phyloP scores from a whole-genome alignment of 2,888 invertebrate species.

The Scaeva pyrastri region DNA sequence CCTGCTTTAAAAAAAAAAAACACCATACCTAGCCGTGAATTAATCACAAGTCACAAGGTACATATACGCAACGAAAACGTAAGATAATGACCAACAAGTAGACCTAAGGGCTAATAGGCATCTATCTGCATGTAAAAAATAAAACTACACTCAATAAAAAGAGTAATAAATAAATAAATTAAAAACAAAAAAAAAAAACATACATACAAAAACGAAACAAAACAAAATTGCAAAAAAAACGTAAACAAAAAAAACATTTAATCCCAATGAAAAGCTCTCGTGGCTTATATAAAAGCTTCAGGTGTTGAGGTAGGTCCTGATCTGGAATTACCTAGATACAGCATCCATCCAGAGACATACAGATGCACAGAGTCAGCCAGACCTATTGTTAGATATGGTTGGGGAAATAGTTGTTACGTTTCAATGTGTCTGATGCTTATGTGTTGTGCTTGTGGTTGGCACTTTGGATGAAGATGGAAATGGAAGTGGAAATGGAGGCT shows the following conservation, averaged over 20 bases:
- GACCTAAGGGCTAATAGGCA: constrained; percentile 57
- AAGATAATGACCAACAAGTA: constrained; percentile 70
- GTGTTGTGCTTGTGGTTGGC: constrained; percentile 35
- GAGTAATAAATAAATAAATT: constrained; percentile 18
- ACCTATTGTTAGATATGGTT: constrained; percentile 51
- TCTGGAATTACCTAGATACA: constrained; percentile 75
- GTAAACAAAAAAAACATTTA: constrained; percentile 20
- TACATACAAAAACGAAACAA: too few species aligned
- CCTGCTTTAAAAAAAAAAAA: constrained; percentile 18
- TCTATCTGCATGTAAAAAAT: constrained; percentile 66
- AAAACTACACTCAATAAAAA: constrained; percentile 52
- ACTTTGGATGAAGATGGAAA: constrained; percentile 8
- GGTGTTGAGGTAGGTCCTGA: constrained; percentile 74
- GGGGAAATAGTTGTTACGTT: constrained; percentile 64
- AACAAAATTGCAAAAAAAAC: constrained; percentile 24
- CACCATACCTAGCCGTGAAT: constrained; percentile 39
- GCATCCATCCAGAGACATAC: constrained; percentile 62
- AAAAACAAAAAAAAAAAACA: too few species aligned
- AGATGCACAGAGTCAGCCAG: constrained; percentile 57
- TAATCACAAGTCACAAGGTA: constrained; percentile 38
- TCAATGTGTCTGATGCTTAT: constrained; percentile 39
- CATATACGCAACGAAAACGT: too few species aligned
- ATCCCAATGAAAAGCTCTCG: constrained; percentile 36
- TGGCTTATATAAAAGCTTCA: constrained; percentile 67
- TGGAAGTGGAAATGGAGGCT: constrained; percentile 27